Evolutionary conservation across 35 echinoderm and acorn worm species (phyloP).

Genomic region (Strongylocentrotus purpuratus): DNA sequence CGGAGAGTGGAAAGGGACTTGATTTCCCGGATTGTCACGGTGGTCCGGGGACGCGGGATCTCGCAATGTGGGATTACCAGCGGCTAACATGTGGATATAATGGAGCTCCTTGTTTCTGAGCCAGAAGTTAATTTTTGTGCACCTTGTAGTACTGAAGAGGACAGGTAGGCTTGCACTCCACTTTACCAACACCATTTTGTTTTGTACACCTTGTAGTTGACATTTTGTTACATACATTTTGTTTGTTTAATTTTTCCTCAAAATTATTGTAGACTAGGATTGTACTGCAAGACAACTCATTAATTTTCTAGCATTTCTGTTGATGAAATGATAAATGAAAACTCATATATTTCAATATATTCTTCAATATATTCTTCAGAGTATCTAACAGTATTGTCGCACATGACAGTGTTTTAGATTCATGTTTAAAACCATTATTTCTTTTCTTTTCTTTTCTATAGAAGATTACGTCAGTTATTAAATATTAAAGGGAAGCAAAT

Average conservation of each 20-base stretch:
- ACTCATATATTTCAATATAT: too few relatives aligned
- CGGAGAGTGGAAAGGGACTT: background rate
- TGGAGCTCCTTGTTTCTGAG: constrained; percentile 33
- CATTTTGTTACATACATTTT: background rate
- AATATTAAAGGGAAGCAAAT: too few relatives aligned
- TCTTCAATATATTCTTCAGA: too few relatives aligned
- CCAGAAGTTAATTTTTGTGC: constrained; percentile 21
- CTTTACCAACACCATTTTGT: background rate
- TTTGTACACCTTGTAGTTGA: background rate
- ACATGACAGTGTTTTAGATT: too few relatives aligned
- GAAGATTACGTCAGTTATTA: too few relatives aligned
- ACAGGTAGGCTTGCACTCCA: constrained; percentile 17
- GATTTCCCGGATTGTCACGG: background rate
- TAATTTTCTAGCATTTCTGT: too few relatives aligned
- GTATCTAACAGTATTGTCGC: too few relatives aligned
- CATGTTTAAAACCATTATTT: too few relatives aligned
- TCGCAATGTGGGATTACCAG: background rate
- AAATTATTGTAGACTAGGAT: too few relatives aligned
- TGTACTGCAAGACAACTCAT: too few relatives aligned
- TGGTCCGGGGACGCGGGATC: background rate
- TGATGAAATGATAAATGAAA: too few relatives aligned
- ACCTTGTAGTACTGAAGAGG: background rate
- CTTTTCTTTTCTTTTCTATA: too few relatives aligned
- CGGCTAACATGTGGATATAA: constrained; percentile 3
- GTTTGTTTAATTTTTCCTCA: background rate